These are phyloP conservation scores for Drosophila truncata DNA, from an alignment of 1,140 invertebrate genomes.

Conservation along the genomic window DNA sequence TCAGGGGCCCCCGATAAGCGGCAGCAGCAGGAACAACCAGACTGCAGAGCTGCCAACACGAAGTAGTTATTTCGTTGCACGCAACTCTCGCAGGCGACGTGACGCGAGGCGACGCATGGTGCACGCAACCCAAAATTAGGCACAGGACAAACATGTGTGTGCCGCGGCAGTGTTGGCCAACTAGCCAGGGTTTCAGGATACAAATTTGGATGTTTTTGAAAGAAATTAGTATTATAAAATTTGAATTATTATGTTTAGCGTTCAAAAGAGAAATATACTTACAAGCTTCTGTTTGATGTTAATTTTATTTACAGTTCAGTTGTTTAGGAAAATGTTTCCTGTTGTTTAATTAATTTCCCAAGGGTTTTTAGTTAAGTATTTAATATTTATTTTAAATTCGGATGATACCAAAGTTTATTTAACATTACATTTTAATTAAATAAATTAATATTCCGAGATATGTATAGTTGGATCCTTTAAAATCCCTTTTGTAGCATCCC, in stretches of 20 bases:
- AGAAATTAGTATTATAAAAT: too few relatives aligned
- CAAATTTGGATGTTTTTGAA: background rate
- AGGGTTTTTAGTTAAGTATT: too few relatives aligned
- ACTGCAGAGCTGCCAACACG: slow-evolving; percentile 42
- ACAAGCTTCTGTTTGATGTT: background rate
- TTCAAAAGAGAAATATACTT: background rate
- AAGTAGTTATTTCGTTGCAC: slow-evolving; percentile 72
- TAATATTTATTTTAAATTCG: background rate
- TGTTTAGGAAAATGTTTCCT: background rate
- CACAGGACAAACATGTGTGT: slow-evolving; percentile 61
- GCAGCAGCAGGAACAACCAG: slow-evolving; percentile 30
- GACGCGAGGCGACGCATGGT: slow-evolving; percentile 55
- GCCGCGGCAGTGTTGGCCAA: slow-evolving; percentile 23
- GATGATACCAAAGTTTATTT: background rate
- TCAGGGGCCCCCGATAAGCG: slow-evolving; percentile 51
- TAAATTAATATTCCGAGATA: too few relatives aligned
- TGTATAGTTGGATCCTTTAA: background rate
- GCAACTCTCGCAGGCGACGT: slow-evolving; percentile 58
- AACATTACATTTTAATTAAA: background rate
- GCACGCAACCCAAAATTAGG: slow-evolving; percentile 76
- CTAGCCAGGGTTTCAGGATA: background rate
- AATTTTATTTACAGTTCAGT: background rate
- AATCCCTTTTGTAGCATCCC: background rate
- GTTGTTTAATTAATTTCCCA: background rate
- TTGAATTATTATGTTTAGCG: background rate